Base-by-base conservation (phyloP, 1,140 invertebrate species). In the Chironomus striatipennis region DNA sequence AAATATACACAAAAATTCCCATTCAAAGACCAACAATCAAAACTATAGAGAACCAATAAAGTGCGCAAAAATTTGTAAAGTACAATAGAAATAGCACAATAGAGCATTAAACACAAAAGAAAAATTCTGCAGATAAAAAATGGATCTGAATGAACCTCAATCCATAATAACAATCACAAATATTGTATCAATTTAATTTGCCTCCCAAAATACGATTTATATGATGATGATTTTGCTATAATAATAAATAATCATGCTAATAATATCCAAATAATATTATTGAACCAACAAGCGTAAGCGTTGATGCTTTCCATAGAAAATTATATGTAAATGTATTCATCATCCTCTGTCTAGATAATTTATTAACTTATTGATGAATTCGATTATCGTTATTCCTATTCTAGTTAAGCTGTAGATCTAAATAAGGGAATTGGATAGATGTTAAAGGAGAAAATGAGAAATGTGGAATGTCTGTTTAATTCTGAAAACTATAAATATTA, bases 281-380 rank as follows among this genome's bases (percentile, higher is more conserved):
- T 57, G 47, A 57, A 57, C 47, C 47, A 57, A 57, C 47, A 57
- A 57, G 0, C 12, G 47, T n/a, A 57, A 57, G 47, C 47, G 12
- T 57, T 57, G 47, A 57, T 57, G 47, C 47, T 57, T 15, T 9
- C 15, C 9, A 12, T n/a, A 15, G 47, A n/a, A 34, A 34, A 57
- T 57, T 57, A 15, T 57, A 57, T 57, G 47, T 57, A 57, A 57
- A 57, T 57, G n/a, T 57, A 57, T 57, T 57, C 47, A 57, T 57
- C 47, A 57, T 57, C 47, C n/a, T 57, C 47, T n/a, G 12, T 57
- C 8, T n/a, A 15, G 47, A 57, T 57, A 57, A 57, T 57, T 57
- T 57, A 57, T 57, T 57, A 57, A 57, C 47, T 57, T 57, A 57
- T 57, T 57, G 47, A 57, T 57, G 47, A 57, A 57, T n/a, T 15